Evolutionary conservation across 2,797 vertebrate genomes (phyloP).

Genomic region (Dromococcyx pavoninus): DNA sequence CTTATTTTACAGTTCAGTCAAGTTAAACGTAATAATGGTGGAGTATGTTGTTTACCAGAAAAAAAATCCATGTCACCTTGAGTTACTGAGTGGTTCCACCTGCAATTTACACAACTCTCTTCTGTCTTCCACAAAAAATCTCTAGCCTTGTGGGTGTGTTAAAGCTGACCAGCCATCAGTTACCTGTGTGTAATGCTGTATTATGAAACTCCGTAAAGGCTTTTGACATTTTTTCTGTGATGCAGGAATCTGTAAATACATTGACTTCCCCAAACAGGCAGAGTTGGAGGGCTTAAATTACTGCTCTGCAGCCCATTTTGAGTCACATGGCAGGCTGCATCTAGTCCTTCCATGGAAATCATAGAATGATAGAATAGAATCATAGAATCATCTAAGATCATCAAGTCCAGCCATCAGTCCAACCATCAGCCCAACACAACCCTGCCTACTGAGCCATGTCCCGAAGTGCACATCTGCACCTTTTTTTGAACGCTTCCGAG

Average conservation of each 20-base stretch:
- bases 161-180: not conserved
- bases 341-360: accelerated
- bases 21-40: slow-evolving; percentile 5
- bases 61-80: not conserved
- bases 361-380: no score
- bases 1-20: not conserved
- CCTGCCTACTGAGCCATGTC: no score
- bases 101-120: not conserved
- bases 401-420: no score
- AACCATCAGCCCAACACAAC: no score
- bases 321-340: not conserved
- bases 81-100: not conserved
- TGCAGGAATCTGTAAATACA: not conserved
- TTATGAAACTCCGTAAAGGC: not conserved
- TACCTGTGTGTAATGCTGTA: not conserved
- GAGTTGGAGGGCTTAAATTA: not conserved
- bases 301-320: accelerated
- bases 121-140: not conserved
- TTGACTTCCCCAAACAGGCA: not conserved
- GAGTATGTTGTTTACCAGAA: slow-evolving; percentile 4
- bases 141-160: not conserved
- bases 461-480: no score
- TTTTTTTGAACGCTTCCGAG: no score
- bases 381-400: no score
- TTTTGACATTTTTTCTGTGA: not conserved